These are phyloP conservation scores for Cossypha polioptera DNA, from an alignment of 2,797 vertebrate species.

Conservation along the genomic window DNA sequence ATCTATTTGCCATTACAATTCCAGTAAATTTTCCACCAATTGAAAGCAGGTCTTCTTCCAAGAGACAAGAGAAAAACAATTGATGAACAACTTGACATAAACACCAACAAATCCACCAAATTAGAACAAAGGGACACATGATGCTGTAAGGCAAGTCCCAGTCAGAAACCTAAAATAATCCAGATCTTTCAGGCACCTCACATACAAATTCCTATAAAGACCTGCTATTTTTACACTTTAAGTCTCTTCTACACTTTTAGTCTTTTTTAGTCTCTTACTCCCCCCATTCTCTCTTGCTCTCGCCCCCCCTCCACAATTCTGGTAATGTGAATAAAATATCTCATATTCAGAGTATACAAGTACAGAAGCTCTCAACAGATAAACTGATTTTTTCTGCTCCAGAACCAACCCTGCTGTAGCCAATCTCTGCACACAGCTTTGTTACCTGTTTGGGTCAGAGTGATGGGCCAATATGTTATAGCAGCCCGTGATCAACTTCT, in stretches of 20 bases:
- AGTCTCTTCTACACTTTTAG: background rate
- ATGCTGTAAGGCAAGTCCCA: background rate
- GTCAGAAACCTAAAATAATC: background rate
- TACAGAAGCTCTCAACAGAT: background rate
- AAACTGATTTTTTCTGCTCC: background rate
- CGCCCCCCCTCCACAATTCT: background rate
- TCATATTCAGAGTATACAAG: background rate
- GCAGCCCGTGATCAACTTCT: slow-evolving; percentile 92
- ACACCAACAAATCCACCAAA: background rate
- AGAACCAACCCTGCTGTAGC: background rate
- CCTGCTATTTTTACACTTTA: background rate
- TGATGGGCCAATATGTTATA: slow-evolving; percentile 96
- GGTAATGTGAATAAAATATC: background rate
- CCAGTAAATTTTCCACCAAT: background rate
- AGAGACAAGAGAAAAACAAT: background rate
- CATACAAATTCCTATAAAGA: background rate
- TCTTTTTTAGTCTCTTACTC: background rate
- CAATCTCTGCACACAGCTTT: background rate
- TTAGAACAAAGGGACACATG: background rate
- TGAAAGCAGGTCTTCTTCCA: background rate
- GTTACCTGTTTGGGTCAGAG: slow-evolving; percentile 90
- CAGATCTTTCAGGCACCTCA: background rate
- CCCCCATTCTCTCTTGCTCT: background rate
- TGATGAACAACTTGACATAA: background rate
- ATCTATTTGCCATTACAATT: background rate